phyloP scores from a whole-genome alignment of 2,888 invertebrate genomes.

The Terebella lapidaria region DNA sequence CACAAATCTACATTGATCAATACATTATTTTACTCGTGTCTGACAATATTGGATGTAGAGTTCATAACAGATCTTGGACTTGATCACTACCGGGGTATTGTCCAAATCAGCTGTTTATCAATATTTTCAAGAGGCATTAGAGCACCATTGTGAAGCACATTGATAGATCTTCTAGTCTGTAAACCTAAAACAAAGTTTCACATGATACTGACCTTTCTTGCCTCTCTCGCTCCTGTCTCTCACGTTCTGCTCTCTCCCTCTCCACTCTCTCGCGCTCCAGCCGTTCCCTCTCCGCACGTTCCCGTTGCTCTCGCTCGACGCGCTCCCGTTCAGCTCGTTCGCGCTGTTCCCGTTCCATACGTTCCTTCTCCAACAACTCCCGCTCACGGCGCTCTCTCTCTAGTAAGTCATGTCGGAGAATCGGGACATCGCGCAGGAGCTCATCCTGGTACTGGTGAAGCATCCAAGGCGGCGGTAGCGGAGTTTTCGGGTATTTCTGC shows the following conservation, averaged over 20 bases:
- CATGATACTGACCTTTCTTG: neutral
- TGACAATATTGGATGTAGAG: no score
- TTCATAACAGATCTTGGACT: no score
- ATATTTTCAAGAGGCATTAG: no score
- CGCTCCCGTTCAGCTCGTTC: constrained; percentile 16
- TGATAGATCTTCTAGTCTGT: neutral
- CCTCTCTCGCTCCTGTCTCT: constrained; percentile 4
- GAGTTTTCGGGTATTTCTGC: constrained; percentile 45
- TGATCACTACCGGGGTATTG: no score
- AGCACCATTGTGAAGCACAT: neutral
- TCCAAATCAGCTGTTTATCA: no score
- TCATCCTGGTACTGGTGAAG: constrained; percentile 44
- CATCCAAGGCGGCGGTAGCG: constrained; percentile 43
- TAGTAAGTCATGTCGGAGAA: constrained; percentile 2
- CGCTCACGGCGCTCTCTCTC: neutral
- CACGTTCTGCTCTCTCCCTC: constrained; percentile 40
- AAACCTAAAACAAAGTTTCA: neutral
- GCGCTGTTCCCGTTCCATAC: constrained; percentile 2
- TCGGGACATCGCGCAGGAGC: constrained; percentile 31
- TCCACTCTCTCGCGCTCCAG: constrained; percentile 35
- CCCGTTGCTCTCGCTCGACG: neutral
- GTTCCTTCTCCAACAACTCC: constrained; percentile 14
- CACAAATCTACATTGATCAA: no score
- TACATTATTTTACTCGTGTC: no score
- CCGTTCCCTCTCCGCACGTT: constrained; percentile 21